Base-by-base conservation (phyloP, 2,888 invertebrate genomes). In the Neelides folsomi region DNA sequence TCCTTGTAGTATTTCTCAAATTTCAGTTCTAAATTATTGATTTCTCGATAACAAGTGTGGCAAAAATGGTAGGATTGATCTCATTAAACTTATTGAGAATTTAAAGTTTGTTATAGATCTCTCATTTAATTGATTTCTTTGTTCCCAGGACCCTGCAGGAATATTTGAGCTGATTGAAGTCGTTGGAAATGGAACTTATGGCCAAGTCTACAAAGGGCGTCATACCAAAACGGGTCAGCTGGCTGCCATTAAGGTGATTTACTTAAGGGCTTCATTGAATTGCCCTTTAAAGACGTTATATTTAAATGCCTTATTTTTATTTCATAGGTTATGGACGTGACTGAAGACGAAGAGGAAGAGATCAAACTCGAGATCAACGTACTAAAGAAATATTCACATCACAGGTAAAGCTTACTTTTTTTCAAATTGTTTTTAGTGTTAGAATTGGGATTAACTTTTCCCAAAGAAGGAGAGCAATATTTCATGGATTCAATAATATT, bases 91-190 rank as follows among this genome's bases (percentile, higher is more conserved):
- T n/a, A n/a, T n/a, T n/a, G n/a, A n/a, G 27, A 27, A 27, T 27
- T 27, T 27, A 27, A 27, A 27, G n/a, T 27, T 27, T 27, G 27
- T 27, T 27, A 5, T 5, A 27, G 8, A 51, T 16, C 9, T 19
- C 34, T 47, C 16, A 44, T 41, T 36, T 15, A 12, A 42, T 51
- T 36, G n/a, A 42, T 44, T 49, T 35, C 55, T 58, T 57, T 66
- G 61, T 66, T 81, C 83, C 67, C 79, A 97, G 95, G 97, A 98
- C 76, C 98, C 98, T 63, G 95, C 97, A 16, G 98, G 98, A 67
- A 97, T 98, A 72, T 98, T 99, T 76, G 98, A 98, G 74, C 79
- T 99, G 61, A 97, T 99, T 70, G 98, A 99, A 81, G 97, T 98
- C 59, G 98, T 99, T 64, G 98, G 98, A 71, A 98, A 97, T 87